These are phyloP conservation scores for Nothocercus nigrocapillus DNA, from an alignment of 2,113 vertebrate genomes.

Conservation along the genomic window DNA sequence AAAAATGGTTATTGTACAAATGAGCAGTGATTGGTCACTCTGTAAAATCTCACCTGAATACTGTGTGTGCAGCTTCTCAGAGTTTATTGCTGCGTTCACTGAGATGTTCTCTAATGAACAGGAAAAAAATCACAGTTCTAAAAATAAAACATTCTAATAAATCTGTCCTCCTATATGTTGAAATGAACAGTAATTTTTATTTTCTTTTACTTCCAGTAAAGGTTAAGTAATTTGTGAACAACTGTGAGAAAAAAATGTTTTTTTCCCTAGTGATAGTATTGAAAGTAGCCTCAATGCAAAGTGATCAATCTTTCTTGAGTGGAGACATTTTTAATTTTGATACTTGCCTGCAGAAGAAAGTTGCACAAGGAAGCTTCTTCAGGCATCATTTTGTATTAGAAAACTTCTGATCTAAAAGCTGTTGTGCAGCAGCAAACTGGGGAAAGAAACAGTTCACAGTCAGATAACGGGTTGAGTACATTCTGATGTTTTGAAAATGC, in stretches of 20 bases:
- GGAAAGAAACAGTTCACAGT: neutral
- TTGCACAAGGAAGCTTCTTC: neutral
- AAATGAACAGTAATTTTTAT: neutral
- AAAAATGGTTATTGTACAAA: neutral
- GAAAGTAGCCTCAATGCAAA: neutral
- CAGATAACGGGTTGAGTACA: neutral
- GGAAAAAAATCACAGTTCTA: neutral
- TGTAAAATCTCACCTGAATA: neutral
- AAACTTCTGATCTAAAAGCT: slow-evolving; percentile 19
- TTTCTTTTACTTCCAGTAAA: neutral
- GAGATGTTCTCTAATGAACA: neutral
- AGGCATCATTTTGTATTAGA: slow-evolving; percentile 8
- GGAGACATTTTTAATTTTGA: neutral
- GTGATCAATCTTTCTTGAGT: neutral
- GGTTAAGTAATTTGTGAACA: neutral
- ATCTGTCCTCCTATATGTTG: neutral
- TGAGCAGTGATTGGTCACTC: neutral
- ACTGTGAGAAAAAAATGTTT: neutral
- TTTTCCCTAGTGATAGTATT: neutral
- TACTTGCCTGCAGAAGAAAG: neutral
- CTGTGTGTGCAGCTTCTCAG: neutral
- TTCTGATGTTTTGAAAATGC: neutral
- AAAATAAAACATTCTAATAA: slow-evolving; percentile 24
- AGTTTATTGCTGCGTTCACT: neutral
- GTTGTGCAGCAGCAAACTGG: neutral